Evolutionary conservation across 2,113 vertebrate species (phyloP).

Genomic region (Cephalopholis sonnerati): DNA sequence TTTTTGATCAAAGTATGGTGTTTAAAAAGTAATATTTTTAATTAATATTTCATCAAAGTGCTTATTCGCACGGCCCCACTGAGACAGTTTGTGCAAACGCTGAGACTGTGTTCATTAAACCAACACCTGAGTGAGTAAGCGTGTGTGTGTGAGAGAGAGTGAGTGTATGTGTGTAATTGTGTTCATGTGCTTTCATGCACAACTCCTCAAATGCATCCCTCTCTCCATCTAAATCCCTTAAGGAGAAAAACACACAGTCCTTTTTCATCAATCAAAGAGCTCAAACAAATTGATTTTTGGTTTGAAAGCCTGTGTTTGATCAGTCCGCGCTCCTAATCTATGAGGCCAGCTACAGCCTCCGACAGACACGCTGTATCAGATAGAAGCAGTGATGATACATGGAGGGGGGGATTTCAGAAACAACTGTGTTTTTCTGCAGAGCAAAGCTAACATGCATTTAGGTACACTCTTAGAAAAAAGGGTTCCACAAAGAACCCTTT

Average conservation of each 20-base stretch:
- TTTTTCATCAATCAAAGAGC: constrained; percentile 61
- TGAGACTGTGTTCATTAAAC: constrained; percentile 36
- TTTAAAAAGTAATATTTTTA: constrained; percentile 20
- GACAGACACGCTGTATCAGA: constrained; percentile 4
- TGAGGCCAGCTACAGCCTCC: neutral
- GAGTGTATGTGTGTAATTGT: neutral
- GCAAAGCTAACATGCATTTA: constrained; percentile 36
- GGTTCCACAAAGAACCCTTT: too few relatives aligned
- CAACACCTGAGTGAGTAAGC: constrained; percentile 27
- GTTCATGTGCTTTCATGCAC: neutral
- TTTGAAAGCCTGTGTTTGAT: constrained; percentile 61
- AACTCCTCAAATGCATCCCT: constrained; percentile 26
- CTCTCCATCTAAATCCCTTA: constrained; percentile 43
- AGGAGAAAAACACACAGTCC: constrained; percentile 47
- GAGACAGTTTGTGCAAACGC: constrained; percentile 29
- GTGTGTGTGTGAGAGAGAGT: neutral
- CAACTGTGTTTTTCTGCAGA: neutral
- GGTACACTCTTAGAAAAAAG: neutral
- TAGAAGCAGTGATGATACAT: neutral
- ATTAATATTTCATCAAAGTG: constrained; percentile 49
- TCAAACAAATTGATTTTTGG: constrained; percentile 69
- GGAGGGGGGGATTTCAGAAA: constrained; percentile 11
- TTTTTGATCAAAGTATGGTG: constrained; percentile 18
- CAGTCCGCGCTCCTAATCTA: constrained; percentile 38
- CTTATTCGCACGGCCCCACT: neutral